Base-by-base conservation (phyloP, 2,797 vertebrate species). In the Lateolabrax maculatus region DNA sequence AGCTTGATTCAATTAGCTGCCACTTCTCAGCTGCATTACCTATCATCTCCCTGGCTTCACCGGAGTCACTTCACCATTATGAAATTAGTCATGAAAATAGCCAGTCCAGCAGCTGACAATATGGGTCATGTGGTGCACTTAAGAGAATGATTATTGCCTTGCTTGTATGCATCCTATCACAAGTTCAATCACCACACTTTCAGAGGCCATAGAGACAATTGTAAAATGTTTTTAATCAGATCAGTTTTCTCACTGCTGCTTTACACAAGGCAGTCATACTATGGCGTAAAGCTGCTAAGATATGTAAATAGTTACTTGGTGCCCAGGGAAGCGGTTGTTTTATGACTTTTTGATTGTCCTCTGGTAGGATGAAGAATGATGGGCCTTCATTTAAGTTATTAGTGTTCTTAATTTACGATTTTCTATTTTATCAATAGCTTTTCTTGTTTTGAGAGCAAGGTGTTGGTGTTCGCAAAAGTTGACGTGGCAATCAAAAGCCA, bases 1-100 rank as follows among this genome's bases (percentile, higher is more conserved):
- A 80, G 87, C 57, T 64, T 78, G 73, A 88, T 87, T 87, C 79
- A 86, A 85, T 91, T 87, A 90, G 75, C 78, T 15, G 19, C 44
- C 69, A 62, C 62, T 70, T 71, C 81, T 79, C 25, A n/a, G 77
- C 71, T 85, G 56, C 29, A 9, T 80, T 75, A 56, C 61, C 77
- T 41, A 65, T 70, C n/a, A 57, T 82, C 65, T 83, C 60, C 46
- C 57, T 25, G 37, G 68, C 21, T 73, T 78, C 58, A 79, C 52
- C 65, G 64, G 34, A 71, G 21, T 70, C 81, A 18, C 56, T 63
- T 68, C 72, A 48, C 44, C n/a, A 44, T 84, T 75, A 80, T 66
- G 53, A 81, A 71, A 76, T 74, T 52, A 72, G 48, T 79, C 43
- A 74, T 57, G 23, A 81, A 79, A 83, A 75, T 62, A 82, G 66